Evolutionary conservation across 2,113 vertebrate species (phyloP).

Genomic region (Xiphophorus maculatus): DNA sequence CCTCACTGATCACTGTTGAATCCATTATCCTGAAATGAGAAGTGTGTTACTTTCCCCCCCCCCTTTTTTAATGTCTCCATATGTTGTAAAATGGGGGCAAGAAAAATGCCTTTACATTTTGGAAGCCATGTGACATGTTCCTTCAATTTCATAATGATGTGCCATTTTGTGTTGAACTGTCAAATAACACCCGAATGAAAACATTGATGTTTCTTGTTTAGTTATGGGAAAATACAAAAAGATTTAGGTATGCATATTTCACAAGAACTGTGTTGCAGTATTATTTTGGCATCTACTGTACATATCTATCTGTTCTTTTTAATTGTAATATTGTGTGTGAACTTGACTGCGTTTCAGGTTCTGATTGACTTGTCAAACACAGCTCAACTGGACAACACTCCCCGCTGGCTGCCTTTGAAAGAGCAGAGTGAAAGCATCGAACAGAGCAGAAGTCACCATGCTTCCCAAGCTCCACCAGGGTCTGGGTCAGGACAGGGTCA

Average conservation of each 20-base stretch:
- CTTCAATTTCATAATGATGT: background rate
- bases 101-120: background rate
- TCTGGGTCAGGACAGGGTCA: slow-evolving; percentile 66
- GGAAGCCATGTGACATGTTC: background rate
- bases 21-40: too few species aligned
- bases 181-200: background rate
- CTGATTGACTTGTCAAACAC: slow-evolving; percentile 94
- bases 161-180: background rate
- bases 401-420: slow-evolving; percentile 92
- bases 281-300: background rate
- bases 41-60: too few species aligned
- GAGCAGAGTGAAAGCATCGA: slow-evolving; percentile 96
- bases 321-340: background rate
- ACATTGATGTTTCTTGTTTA: background rate
- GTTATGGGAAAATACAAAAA: background rate
- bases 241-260: background rate
- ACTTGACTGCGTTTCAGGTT: slow-evolving; percentile 79
- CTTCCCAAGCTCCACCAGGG: slow-evolving; percentile 80
- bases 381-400: slow-evolving; percentile 91
- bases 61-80: too few species aligned
- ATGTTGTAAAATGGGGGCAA: too few species aligned
- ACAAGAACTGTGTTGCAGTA: background rate
- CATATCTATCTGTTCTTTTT: background rate
- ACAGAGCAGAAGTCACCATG: slow-evolving; percentile 85
- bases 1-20: too few species aligned